phyloP scores from a whole-genome alignment of 2,888 invertebrate genomes.

The Ophion slaviceki region DNA sequence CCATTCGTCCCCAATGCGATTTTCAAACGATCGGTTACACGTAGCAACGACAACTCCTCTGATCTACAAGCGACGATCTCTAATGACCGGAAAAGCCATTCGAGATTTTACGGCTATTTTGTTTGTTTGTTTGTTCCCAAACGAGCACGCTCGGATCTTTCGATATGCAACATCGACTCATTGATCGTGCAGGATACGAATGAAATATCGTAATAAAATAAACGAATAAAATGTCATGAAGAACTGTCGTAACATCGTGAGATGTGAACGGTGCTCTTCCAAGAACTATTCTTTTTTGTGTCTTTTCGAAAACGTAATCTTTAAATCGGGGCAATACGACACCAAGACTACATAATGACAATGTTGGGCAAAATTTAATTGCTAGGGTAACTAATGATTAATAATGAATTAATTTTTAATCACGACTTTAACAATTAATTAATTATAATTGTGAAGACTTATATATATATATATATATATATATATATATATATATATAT shows the following conservation, averaged over 20 bases:
- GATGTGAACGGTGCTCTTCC: background rate
- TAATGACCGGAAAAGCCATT: constrained; percentile 75
- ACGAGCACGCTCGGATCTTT: background rate
- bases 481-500: background rate
- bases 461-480: too few species aligned
- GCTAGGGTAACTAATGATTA: too few species aligned
- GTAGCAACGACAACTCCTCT: constrained; percentile 15
- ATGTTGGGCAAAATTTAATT: too few species aligned
- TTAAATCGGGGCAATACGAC: background rate
- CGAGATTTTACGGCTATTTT: constrained; percentile 70
- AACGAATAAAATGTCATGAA: background rate
- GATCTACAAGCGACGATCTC: constrained; percentile 56
- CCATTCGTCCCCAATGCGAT: constrained; percentile 44
- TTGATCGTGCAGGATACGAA: background rate
- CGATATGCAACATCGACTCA: constrained; percentile 15
- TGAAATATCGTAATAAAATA: constrained; percentile 4
- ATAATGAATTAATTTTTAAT: too few species aligned
- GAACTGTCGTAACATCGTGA: background rate
- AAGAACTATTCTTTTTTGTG: constrained; percentile 2
- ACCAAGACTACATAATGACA: background rate
- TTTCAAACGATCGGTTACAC: constrained; percentile 48
- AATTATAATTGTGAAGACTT: too few species aligned
- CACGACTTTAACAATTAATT: too few species aligned
- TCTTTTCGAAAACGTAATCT: background rate
- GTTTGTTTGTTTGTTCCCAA: constrained; percentile 44